phyloP scores from a whole-genome alignment of 2,113 vertebrate genomes.

The Puffinus mauretanicus region DNA sequence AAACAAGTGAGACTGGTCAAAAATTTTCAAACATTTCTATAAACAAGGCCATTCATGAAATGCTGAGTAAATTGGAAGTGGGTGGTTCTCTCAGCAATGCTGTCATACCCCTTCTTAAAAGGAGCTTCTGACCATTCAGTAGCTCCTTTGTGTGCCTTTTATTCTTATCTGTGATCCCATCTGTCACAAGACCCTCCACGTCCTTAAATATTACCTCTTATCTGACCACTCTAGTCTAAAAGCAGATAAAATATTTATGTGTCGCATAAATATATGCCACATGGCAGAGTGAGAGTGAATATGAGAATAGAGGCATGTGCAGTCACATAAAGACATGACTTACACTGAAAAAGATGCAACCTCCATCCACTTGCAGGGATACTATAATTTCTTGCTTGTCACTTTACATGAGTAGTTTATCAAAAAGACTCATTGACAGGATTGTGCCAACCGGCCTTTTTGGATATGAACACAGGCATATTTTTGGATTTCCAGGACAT shows the following conservation, averaged over 20 bases:
- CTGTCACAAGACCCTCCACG: neutral
- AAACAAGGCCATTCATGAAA: neutral
- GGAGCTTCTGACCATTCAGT: neutral
- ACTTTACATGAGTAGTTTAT: neutral
- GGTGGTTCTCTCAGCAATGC: neutral
- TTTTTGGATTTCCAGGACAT: neutral
- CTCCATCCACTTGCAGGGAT: neutral
- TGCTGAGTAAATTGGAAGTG: neutral
- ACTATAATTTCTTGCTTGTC: neutral
- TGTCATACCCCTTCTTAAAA: neutral
- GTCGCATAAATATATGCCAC: neutral
- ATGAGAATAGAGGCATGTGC: neutral
- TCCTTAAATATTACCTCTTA: neutral
- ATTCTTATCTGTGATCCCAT: slow-evolving; percentile 4
- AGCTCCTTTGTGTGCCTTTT: neutral
- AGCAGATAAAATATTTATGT: neutral
- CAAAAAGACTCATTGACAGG: neutral
- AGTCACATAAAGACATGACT: neutral
- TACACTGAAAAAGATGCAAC: neutral
- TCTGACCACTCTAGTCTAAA: neutral
- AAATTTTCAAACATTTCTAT: neutral
- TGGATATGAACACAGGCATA: neutral
- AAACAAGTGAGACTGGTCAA: neutral
- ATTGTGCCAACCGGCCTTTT: neutral
- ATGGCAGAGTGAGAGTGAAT: neutral